A percentile compares a stretch with the other conserved stretches of the same genome.
Evolutionary conservation across 2,113 vertebrate species (phyloP).

Genomic region (Phoenicopterus ruber): DNA sequence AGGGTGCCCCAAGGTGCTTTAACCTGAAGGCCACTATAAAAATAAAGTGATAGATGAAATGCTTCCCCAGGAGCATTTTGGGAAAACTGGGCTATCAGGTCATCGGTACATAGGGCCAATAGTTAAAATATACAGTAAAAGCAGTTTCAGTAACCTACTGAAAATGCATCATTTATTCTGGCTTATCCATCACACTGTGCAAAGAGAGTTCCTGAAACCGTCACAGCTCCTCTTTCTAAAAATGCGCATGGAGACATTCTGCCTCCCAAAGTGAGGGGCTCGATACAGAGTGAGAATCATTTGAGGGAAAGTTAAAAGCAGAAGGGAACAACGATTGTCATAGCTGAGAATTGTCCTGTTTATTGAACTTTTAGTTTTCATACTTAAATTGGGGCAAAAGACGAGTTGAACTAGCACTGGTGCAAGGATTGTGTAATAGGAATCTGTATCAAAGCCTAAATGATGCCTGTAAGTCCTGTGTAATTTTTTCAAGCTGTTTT

Average conservation of each 20-base stretch:
- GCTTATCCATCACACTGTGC: background rate
- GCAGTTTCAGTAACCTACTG: background rate
- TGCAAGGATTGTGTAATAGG: background rate
- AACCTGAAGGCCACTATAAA: background rate
- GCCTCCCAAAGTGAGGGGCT: background rate
- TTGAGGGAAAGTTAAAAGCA: background rate
- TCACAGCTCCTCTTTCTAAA: background rate
- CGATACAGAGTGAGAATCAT: background rate
- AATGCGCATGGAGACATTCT: background rate
- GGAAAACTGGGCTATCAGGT: background rate
- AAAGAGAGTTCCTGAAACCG: background rate
- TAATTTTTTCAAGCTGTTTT: background rate
- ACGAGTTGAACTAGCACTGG: background rate
- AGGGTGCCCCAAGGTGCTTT: background rate
- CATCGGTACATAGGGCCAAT: background rate
- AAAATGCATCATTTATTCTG: background rate
- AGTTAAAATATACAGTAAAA: background rate
- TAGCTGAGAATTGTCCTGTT: background rate
- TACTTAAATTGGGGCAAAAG: background rate
- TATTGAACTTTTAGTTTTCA: background rate
- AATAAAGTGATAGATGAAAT: constrained; percentile 10
- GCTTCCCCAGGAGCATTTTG: background rate
- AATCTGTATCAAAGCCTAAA: background rate
- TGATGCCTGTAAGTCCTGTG: background rate
- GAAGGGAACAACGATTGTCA: background rate